Percentiles rank a stretch among this genome's conserved stretches.
Evolutionary conservation across 2,113 vertebrate genomes (phyloP).

Genomic region (Heterotilapia buettikoferi): DNA sequence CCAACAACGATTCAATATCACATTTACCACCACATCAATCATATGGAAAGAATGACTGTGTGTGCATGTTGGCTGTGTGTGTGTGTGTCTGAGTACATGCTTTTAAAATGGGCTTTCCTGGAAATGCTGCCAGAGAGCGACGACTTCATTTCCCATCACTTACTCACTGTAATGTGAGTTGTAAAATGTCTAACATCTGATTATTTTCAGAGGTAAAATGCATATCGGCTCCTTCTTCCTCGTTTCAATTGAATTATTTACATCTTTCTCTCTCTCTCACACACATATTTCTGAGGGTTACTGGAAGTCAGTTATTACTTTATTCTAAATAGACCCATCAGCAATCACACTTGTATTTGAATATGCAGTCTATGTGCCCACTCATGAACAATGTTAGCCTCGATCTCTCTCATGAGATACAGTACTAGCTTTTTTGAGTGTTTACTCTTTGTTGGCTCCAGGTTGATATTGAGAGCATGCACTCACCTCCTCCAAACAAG

Average conservation of each 20-base stretch:
- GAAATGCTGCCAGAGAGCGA: not conserved
- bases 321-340: not conserved
- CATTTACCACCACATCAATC: not conserved
- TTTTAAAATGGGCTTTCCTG: not conserved
- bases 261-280: not conserved
- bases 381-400: not conserved
- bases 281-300: not conserved
- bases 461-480: not conserved
- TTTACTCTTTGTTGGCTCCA: not conserved
- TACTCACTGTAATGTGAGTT: not conserved
- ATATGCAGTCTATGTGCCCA: not conserved
- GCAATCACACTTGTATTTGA: not conserved
- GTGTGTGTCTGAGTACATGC: not conserved
- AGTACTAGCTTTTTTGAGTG: not conserved
- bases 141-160: not conserved
- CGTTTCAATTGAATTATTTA: conserved; percentile 19
- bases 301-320: not conserved
- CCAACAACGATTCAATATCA: not conserved
- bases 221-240: not conserved
- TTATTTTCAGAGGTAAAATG: conserved; percentile 14
- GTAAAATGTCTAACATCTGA: not conserved
- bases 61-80: not conserved
- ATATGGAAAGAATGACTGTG: not conserved
- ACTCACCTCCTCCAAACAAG: not conserved
- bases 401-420: not conserved